A percentile compares a stretch with the other conserved stretches of the same genome.
phyloP scores from a whole-genome alignment of 2,797 vertebrate species.

The Lutra lutra region DNA sequence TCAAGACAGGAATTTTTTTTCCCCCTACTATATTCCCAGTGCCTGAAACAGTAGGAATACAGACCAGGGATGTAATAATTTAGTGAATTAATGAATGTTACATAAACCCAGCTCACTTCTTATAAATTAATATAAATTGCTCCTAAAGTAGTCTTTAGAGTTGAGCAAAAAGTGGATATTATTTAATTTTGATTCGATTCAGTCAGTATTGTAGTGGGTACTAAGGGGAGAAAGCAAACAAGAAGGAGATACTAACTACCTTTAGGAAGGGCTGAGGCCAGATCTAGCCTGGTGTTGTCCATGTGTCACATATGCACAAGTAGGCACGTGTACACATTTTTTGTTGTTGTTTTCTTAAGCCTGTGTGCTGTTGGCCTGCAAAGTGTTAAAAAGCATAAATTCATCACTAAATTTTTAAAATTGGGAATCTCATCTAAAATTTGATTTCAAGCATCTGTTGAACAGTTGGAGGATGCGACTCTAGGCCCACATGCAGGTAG shows the following conservation, averaged over 20 bases:
- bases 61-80: background rate
- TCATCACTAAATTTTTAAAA: background rate
- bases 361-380: background rate
- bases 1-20: background rate
- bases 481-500: background rate
- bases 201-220: background rate
- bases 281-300: background rate
- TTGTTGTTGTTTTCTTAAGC: background rate
- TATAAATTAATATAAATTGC: background rate
- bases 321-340: background rate
- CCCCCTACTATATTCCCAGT: background rate
- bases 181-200: background rate
- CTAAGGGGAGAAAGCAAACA: background rate
- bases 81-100: constrained; percentile 41
- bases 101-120: constrained; percentile 16
- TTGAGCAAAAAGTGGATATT: background rate
- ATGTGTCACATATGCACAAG: rapidly evolving
- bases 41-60: background rate
- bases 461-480: background rate
- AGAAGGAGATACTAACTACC: background rate
- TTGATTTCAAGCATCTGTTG: background rate
- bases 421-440: background rate
- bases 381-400: background rate
- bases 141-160: background rate
- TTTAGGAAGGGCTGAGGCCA: background rate